Percentiles rank a stretch among this genome's conserved stretches.
phyloP scores from a whole-genome alignment of 64 coral and sea anemone species.

The Catalaphyllia jardinei region DNA sequence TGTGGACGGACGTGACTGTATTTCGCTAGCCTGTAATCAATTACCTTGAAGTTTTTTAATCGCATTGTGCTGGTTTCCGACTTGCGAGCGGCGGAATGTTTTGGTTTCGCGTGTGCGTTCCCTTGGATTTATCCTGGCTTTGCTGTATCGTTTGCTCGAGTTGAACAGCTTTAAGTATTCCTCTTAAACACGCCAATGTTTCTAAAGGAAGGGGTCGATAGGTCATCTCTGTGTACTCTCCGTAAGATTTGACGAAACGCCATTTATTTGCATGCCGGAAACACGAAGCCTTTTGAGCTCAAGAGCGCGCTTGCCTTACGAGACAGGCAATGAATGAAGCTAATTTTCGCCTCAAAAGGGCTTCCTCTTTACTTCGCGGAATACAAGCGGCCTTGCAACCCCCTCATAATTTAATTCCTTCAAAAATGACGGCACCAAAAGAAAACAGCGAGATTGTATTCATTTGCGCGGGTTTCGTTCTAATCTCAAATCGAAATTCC shows the following conservation, averaged over 20 bases:
- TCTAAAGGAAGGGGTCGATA: constrained; percentile 78
- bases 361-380: background rate
- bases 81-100: constrained; percentile 35
- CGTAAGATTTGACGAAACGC: constrained; percentile 60
- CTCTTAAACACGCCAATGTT: constrained; percentile 65
- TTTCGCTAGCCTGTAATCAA: constrained; percentile 58
- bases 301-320: constrained; percentile 36
- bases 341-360: constrained; percentile 24
- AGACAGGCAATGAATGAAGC: constrained; percentile 53
- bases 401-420: background rate
- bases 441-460: constrained; percentile 4
- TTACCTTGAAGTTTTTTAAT: constrained; percentile 82
- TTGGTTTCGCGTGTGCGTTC: constrained; percentile 13
- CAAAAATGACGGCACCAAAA: background rate
- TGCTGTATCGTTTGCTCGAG: background rate
- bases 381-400: constrained; percentile 2
- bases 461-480: constrained; percentile 8
- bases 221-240: constrained; percentile 86
- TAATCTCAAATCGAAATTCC: constrained; percentile 45
- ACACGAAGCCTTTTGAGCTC: constrained; percentile 37
- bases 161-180: constrained; percentile 49
- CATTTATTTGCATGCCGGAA: constrained; percentile 91
- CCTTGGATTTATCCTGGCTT: background rate
- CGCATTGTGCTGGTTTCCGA: constrained; percentile 68
- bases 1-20: constrained; percentile 20